These are phyloP conservation scores for Armadillidium nasatum DNA, from an alignment of 1,140 invertebrate genomes.

Conservation along the genomic window DNA sequence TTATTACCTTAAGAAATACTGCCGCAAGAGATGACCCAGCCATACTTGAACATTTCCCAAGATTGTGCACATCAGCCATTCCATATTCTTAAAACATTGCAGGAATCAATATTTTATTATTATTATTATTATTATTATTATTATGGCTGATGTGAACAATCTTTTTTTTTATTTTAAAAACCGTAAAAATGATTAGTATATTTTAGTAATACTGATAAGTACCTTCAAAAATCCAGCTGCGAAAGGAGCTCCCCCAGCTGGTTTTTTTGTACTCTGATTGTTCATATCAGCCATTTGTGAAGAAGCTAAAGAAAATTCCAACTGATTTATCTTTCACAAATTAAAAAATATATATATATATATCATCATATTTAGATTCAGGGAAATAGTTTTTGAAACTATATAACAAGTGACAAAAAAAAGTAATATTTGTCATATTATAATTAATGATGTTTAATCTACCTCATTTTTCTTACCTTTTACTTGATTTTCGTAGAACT, in stretches of 20 bases:
- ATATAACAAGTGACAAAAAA: too few relatives aligned
- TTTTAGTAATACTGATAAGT: constrained; percentile 16
- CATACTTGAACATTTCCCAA: constrained; percentile 59
- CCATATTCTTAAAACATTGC: constrained; percentile 52
- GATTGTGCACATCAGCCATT: constrained; percentile 75
- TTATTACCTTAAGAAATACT: constrained; percentile 69
- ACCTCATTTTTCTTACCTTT: constrained; percentile 51
- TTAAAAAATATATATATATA: too few relatives aligned
- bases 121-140: not conserved
- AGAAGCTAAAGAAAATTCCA: too few relatives aligned
- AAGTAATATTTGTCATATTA: too few relatives aligned
- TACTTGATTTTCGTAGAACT: constrained; percentile 67
- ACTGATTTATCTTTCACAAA: too few relatives aligned
- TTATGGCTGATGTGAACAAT: too few relatives aligned
- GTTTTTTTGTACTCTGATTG: constrained; percentile 36
- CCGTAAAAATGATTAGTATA: not conserved
- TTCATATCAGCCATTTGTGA: constrained; percentile 35
- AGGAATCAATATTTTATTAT: not conserved
- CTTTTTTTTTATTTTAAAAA: not conserved
- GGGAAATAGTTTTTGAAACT: too few relatives aligned
- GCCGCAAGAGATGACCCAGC: constrained; percentile 82
- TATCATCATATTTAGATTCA: too few relatives aligned
- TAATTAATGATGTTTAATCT: too few relatives aligned
- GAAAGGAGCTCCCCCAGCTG: constrained; percentile 33
- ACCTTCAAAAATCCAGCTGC: constrained; percentile 39